Evolutionary conservation across 1,140 invertebrate genomes (phyloP).

Genomic region (Habropoda laboriosa): DNA sequence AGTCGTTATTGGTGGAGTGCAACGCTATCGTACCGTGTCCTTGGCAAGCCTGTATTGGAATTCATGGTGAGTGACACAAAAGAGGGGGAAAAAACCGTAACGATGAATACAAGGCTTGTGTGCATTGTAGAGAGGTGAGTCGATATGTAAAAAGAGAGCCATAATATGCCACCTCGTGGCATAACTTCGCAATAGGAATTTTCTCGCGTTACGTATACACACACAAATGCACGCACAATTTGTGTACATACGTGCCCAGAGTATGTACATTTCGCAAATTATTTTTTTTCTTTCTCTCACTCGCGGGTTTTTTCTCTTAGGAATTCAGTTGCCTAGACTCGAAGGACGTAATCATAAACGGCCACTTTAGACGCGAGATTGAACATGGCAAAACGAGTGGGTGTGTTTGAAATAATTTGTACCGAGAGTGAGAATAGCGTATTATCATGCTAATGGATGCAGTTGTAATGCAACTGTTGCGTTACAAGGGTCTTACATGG

Average conservation of each 20-base stretch:
- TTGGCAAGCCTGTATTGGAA: constrained; percentile 52
- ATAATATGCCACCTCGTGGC: constrained; percentile 3
- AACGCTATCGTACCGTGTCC: constrained; percentile 47
- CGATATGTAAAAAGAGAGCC: constrained; percentile 11
- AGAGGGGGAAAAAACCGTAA: constrained; percentile 34
- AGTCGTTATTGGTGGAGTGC: constrained; percentile 33
- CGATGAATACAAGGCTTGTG: background rate
- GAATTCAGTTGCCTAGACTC: background rate
- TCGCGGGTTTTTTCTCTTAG: no score
- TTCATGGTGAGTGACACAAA: constrained; percentile 42
- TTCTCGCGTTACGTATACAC: background rate
- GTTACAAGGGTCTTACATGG: background rate
- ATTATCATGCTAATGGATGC: background rate
- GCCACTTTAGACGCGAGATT: background rate
- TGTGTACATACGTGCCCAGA: no score
- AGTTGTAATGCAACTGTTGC: background rate
- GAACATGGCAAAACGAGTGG: background rate
- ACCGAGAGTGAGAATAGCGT: background rate
- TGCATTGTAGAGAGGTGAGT: constrained; percentile 9
- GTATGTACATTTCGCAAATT: no score
- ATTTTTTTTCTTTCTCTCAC: no score
- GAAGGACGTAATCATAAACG: background rate
- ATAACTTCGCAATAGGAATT: constrained; percentile 30
- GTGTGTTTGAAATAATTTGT: background rate
- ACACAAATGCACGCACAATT: background rate